Evolutionary conservation across 2,797 vertebrate genomes (phyloP).

Genomic region (Microctenopoma steveboyesi): DNA sequence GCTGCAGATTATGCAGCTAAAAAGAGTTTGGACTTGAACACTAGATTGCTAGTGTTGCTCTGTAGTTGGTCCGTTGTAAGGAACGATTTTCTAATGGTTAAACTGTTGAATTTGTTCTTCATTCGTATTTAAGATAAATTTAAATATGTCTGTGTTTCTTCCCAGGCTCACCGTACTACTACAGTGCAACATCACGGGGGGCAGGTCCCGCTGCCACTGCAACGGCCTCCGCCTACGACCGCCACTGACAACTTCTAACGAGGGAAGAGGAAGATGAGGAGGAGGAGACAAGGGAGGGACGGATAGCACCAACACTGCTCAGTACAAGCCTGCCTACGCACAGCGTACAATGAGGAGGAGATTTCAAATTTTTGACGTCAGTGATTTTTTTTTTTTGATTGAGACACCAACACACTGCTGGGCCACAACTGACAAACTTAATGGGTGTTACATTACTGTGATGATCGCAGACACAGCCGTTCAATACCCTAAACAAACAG

Average conservation of each 20-base stretch:
- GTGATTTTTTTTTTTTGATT: conserved; percentile 65
- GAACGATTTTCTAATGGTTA: not conserved
- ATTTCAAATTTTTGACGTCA: conserved; percentile 56
- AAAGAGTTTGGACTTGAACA: too few relatives aligned
- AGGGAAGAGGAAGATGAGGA: conserved; percentile 45
- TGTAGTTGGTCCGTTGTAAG: not conserved
- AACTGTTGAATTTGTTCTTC: not conserved
- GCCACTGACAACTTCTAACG: conserved; percentile 87
- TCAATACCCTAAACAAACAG: conserved; percentile 5
- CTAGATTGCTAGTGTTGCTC: too few relatives aligned
- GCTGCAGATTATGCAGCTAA: not conserved
- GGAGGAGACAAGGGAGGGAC: conserved; percentile 45
- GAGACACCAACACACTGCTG: conserved; percentile 41
- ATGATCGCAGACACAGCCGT: conserved; percentile 21
- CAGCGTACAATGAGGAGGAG: conserved; percentile 48
- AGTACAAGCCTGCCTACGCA: conserved; percentile 56
- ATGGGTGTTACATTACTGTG: conserved; percentile 22
- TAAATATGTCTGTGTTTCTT: conserved; percentile 28
- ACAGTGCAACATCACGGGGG: conserved; percentile 92
- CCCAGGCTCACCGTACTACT: conserved; percentile 96
- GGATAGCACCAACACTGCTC: conserved; percentile 77
- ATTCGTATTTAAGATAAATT: not conserved
- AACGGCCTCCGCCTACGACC: conserved; percentile 92
- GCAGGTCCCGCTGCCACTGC: conserved; percentile 89
- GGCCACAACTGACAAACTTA: conserved; percentile 35